Evolutionary conservation across 2,888 invertebrate genomes (phyloP), one percentile per base, ranked within the genome.

Genomic region (Nipponacmea schrenckii): DNA sequence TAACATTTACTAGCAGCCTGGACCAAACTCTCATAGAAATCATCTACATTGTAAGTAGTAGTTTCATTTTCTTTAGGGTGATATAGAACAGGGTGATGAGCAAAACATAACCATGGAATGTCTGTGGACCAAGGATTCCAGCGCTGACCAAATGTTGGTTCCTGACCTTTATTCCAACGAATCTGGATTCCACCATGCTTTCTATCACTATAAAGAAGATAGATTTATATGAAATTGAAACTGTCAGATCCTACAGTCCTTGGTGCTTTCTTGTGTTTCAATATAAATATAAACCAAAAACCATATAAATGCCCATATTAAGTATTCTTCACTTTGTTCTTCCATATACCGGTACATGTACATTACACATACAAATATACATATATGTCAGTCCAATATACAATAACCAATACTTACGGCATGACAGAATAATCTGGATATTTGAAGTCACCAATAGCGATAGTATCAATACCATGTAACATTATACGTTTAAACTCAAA

Each of bases 91-190:
- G 95, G 95, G 89, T 96, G 96, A 70, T 94, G 94, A 0, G 94
- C 92, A 80, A 94, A 93, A 0, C 95, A 95, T 46, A 92, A 89
- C 90, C 93, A 94, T 0, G 95, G 95, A 75, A 95, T 93, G 73
- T 94, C 92, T 74, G 92, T 92, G 77, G 93, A 92, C 90, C 94
- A 94, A 0, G 95, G 95, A 88, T 95, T 95, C 96, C 96, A 96
- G 73, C 93, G 83, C 80, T 90, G 88, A n/a, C 87, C 83, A 73
- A 89, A 86, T 0, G 93, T 90, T 62, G 94, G 85, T 0, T 93
- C 92, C 83, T 93, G 92, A 0, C 93, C 93, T 81, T 92, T 92
- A 85, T 94, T 94, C 94, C 95, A 95, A 91, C 93, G 92, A 64
- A 94, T 89, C 69, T 95, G 91, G 15, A 95, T 91, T 0, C 95